These are phyloP conservation scores for Scolopax bukidnonensis DNA, from an alignment of 2,797 vertebrate species.

Conservation along the genomic window DNA sequence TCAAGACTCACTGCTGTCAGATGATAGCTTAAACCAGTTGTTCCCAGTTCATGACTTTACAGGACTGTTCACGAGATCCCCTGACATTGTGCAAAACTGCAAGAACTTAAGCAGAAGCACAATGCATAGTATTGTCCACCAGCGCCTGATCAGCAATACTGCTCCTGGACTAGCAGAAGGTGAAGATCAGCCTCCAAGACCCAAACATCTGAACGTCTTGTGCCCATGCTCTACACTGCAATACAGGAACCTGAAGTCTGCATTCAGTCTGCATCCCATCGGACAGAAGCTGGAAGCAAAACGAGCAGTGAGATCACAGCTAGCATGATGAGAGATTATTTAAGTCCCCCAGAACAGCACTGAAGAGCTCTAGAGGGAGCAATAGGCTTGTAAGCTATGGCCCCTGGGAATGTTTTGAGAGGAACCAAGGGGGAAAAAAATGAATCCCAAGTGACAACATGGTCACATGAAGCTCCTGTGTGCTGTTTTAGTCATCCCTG, in stretches of 20 bases:
- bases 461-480: constrained; percentile 44
- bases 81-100: not conserved
- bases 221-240: not conserved
- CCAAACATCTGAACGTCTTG: not conserved
- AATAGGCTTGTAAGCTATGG: not conserved
- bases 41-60: not conserved
- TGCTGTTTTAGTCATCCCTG: constrained; percentile 14
- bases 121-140: not conserved
- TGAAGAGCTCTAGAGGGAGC: constrained; percentile 39
- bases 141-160: not conserved
- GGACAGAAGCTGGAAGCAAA: not conserved
- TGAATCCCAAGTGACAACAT: not conserved
- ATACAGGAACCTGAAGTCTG: not conserved
- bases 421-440: not conserved
- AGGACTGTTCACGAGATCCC: not conserved
- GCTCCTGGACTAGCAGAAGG: not conserved
- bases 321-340: not conserved
- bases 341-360: not conserved
- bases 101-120: not conserved
- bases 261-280: not conserved
- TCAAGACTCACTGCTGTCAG: not conserved
- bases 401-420: not conserved
- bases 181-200: not conserved
- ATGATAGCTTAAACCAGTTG: not conserved
- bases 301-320: not conserved